These are phyloP conservation scores for Salvelinus alpinus DNA, from an alignment of 2,113 vertebrate species.

Conservation along the genomic window DNA sequence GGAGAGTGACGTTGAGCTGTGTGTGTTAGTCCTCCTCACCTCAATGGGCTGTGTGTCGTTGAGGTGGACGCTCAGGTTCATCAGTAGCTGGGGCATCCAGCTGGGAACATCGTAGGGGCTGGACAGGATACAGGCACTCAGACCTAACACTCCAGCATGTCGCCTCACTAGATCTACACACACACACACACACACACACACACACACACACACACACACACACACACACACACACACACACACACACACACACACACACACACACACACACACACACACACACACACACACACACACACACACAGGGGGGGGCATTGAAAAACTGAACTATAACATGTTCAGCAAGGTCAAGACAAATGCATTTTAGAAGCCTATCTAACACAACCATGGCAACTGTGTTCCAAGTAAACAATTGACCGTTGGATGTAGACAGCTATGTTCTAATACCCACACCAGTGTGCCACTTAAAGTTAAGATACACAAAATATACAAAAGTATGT, in stretches of 20 bases:
- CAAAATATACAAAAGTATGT: too few relatives aligned
- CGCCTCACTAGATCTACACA: conserved; percentile 88
- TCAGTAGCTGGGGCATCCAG: conserved; percentile 97
- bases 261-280: conserved; percentile 33
- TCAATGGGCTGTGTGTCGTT: conserved; percentile 98
- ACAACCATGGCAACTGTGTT: too few relatives aligned
- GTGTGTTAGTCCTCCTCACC: conserved; percentile 63
- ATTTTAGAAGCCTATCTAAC: too few relatives aligned
- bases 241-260: conserved; percentile 23
- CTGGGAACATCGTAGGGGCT: conserved; percentile 95
- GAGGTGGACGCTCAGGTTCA: conserved; percentile 95
- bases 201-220: conserved; percentile 19
- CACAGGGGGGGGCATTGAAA: conserved; percentile 5
- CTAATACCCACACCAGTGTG: too few relatives aligned
- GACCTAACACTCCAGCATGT: conserved; percentile 93
- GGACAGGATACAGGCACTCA: conserved; percentile 94
- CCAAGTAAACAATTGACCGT: too few relatives aligned
- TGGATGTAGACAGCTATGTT: neutral
- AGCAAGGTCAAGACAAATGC: neutral
- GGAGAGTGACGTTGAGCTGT: neutral
- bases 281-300: conserved; percentile 25
- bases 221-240: conserved; percentile 27
- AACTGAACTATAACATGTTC: neutral
- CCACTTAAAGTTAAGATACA: too few relatives aligned
- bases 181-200: conserved; percentile 27